phyloP scores from a whole-genome alignment of 2,888 invertebrate species.

The Tiliacea citrago region DNA sequence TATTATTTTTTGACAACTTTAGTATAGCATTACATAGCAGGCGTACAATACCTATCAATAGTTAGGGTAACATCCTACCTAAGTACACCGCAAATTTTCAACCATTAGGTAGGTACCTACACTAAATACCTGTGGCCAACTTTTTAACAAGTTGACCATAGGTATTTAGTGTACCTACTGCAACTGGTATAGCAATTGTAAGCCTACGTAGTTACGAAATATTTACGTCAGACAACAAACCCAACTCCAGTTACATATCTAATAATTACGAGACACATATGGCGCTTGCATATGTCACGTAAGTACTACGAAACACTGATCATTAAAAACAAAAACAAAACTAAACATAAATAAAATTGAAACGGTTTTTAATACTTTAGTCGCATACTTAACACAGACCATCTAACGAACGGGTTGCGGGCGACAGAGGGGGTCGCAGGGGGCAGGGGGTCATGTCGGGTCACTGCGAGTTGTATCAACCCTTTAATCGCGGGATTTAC shows the following conservation, averaged over 20 bases:
- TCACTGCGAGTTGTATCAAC: constrained; percentile 66
- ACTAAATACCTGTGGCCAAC: too few species aligned
- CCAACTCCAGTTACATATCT: neutral
- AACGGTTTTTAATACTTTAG: constrained; percentile 50
- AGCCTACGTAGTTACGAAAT: neutral
- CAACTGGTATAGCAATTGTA: neutral
- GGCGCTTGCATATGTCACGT: constrained; percentile 4
- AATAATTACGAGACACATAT: neutral
- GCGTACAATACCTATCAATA: too few species aligned
- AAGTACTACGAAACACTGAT: neutral
- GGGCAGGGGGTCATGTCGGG: constrained; percentile 31
- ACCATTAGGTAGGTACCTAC: too few species aligned
- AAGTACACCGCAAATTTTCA: too few species aligned
- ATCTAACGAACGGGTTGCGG: constrained; percentile 41
- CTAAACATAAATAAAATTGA: constrained; percentile 27
- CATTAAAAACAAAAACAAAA: constrained; percentile 29
- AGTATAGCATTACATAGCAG: too few species aligned
- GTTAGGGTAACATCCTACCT: too few species aligned
- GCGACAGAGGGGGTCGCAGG: neutral
- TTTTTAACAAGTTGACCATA: neutral
- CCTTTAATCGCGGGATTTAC: constrained; percentile 73
- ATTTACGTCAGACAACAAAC: constrained; percentile 12
- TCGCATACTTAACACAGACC: constrained; percentile 51
- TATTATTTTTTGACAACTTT: too few species aligned
- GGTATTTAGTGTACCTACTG: neutral